Base-by-base conservation (phyloP, 2,113 vertebrate genomes). In the Morone saxatilis region DNA sequence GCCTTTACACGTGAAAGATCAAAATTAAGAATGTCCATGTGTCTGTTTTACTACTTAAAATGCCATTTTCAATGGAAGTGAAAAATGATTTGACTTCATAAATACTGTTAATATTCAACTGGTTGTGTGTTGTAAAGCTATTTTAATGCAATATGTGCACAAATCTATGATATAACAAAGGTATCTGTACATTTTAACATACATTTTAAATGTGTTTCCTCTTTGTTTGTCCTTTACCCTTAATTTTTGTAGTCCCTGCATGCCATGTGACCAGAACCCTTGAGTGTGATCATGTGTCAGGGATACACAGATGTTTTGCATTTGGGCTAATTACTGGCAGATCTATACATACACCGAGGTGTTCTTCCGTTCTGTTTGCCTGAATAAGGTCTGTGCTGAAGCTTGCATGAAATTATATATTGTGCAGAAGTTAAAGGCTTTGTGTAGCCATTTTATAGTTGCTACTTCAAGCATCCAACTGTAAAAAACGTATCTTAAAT, bases 221-320 rank as follows among this genome's bases (percentile, higher is more conserved):
- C 25, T 10, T 50, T 68, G 51, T 40, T 71, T 22, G 20, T 47
- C 47, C 38, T 8, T 13, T 20, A 1, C 20, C 3, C 38, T 45
- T 56, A 1, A 9, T 53, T 31, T 76, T 20, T 45, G 22, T n/a
- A 10, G 38, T 56, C 10, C 43, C 14, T n/a, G 14, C 19, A 22
- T 25, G 14, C 10, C 16, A 4, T 47, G 10, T n/a, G 41, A 14
- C 14, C 5, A 47, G 11, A 47, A 47, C 6, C 2, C 25, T 51
- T 41, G n/a, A 12, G 20, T 36, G 25, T 60, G 22, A 48, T 4
- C 43, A 13, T 19, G 17, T 20, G 16, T 60, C 43, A 16, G 11
- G 57, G 43, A 61, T 5, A 22, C 53, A 47, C 71, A 60, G 54
- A 38, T 62, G 57, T 48, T 50, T 50, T 62, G 25, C 57, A 74